Percentiles rank a stretch among this genome's conserved stretches.
Conservation (phyloP, 2,888 invertebrate genomes). For the Nyleta sp. region DNA sequence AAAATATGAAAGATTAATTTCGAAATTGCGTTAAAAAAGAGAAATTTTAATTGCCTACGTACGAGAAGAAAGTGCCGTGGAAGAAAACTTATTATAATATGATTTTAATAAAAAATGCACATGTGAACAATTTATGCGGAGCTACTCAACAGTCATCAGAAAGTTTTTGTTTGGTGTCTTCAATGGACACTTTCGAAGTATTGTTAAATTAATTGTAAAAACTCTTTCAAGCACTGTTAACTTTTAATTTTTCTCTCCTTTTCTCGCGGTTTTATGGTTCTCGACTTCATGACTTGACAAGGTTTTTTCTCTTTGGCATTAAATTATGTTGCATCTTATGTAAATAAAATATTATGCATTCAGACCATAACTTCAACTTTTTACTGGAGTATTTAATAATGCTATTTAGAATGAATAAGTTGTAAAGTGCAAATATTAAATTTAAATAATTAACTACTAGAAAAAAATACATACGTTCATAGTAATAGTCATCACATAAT, state of each 20-base stretch:
- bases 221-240: constrained; percentile 50
- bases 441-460: too few species aligned
- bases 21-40: background rate
- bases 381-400: too few species aligned
- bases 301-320: constrained; percentile 37
- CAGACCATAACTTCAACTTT: too few species aligned
- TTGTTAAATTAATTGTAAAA: constrained; percentile 51
- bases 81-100: constrained; percentile 21
- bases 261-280: constrained; percentile 32
- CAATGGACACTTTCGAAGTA: constrained; percentile 29
- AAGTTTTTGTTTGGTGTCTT: constrained; percentile 31
- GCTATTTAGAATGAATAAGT: too few species aligned
- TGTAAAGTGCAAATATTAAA: too few species aligned
- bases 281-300: constrained; percentile 46
- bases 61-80: background rate
- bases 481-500: too few species aligned
- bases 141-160: constrained; percentile 16
- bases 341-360: constrained; percentile 25
- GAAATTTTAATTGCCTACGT: constrained; percentile 2
- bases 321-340: constrained; percentile 24
- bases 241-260: constrained; percentile 42
- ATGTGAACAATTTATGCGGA: constrained; percentile 20
- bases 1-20: background rate
- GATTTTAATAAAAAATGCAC: constrained; percentile 32
- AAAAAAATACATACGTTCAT: too few species aligned